Base-by-base conservation (phyloP, 2,888 invertebrate genomes). In the Cabera pusaria region DNA sequence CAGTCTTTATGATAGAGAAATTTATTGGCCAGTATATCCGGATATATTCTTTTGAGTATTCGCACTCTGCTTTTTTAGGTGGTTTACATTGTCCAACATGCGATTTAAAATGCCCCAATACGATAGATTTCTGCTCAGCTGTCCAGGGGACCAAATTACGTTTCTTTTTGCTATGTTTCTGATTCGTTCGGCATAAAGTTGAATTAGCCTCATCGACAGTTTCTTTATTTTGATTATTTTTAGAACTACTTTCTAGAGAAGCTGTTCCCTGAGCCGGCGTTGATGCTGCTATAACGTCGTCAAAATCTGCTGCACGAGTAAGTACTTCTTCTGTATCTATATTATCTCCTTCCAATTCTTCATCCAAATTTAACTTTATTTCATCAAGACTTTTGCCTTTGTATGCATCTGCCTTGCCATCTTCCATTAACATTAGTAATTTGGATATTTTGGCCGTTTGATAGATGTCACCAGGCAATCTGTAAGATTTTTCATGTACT, bases 371-470 rank as follows among this genome's bases (percentile, higher is more conserved):
- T 8, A 50, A 36, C 20, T 50, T 24, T 23, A 46, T 50, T 23
- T 50, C 36, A 17, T 50, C 41, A 6, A 49, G 31, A 24, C 24
- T 5, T 43, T 49, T 45, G 1, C 49, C 46, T 36, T 46, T 29
- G 21, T 33, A 50, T 5, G 9, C 9, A 36, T 51, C 47, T 5
- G 53, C 50, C 19, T 49, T 33, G 14, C 50, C 50, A 38, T 31
- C 25, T 44, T 54, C 49, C 55, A 52, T 52, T 22, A 55, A 36
- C 6, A 51, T 25, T 33, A 51, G 33, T 5, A 51, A 26, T 41
- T 51, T 49, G 4, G 44, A 54, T 6, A 51, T 44, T 29, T 54
- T 49, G 3, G 47, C 49, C 0, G 49, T 54, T 21, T 54, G 49
- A 34, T 43, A 49, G 10, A 45, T 42, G 19, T 48, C 45, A 27